Evolutionary conservation across 2,888 invertebrate genomes (phyloP), one percentile per base, ranked within the genome.

Genomic region (Meliscaeva auricollis): DNA sequence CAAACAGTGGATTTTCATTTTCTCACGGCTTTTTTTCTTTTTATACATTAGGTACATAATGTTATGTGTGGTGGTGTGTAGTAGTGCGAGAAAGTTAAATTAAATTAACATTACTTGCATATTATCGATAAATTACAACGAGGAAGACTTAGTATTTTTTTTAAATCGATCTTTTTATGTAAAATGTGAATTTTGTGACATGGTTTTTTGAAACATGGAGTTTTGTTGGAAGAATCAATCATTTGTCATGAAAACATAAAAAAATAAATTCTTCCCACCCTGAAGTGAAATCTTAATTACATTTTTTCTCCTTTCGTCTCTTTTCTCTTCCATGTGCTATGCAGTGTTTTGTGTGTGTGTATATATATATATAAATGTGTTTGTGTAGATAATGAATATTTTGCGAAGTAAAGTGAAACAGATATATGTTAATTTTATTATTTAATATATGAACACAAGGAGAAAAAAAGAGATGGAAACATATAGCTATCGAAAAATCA

Each of bases 271-370:
- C 11, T n/a, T 54, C 35, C 32, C 56, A 35, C 20, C 30, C 30
- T 56, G 15, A 35, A 32, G 32, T 56, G 56, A 56, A 56, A 56
- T 56, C 56, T 32, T 15, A 56, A 56, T 35, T 56, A 56, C 56
- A 56, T 56, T 32, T 56, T 35, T 26, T 60, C 22, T 52, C 26
- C 52, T 30, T 54, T 56, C 56, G 13, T 56, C 20, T 32, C n/a
- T 20, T 58, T 58, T 56, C 56, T 56, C 11, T 35, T 41, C 38
- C 60, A 60, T 60, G 60, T 60, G 60, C 60, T n/a, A 60, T 60
- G n/a, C 44, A 44, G 44, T 60, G 17, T 20, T 22, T 8, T 60
- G 35, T 35, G 35, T 54, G 54, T 70, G 41, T 41, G 48, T 11
- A 48, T 46, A 17, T 58, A 9, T 60, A 52, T 44, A 41, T 44